Conservation (phyloP, 2,113 vertebrate species). For the Cnemophilus loriae region DNA sequence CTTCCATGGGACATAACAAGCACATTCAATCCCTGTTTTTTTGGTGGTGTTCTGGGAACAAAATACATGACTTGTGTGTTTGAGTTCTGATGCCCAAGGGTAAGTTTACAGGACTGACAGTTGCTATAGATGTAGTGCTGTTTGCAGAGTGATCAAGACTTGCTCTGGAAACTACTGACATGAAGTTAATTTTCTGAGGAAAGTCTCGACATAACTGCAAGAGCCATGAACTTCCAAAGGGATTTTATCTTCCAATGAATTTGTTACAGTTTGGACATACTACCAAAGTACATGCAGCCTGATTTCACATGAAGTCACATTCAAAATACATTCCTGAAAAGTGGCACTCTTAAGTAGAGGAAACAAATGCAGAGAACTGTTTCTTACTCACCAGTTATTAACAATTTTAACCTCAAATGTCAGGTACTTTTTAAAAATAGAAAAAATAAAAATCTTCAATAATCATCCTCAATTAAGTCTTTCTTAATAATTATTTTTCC, state of each 20-base stretch:
- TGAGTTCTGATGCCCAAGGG: background rate
- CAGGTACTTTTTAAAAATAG: background rate
- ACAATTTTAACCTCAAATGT: background rate
- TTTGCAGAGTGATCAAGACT: background rate
- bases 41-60: background rate
- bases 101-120: background rate
- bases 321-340: background rate
- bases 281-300: background rate
- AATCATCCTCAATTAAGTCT: background rate
- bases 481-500: background rate
- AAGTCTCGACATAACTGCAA: background rate
- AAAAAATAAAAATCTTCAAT: background rate
- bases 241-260: background rate
- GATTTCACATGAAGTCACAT: background rate
- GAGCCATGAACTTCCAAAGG: background rate
- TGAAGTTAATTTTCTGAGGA: background rate
- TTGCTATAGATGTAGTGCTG: background rate
- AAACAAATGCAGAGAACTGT: background rate
- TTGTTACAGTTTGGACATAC: background rate
- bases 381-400: background rate
- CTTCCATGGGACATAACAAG: background rate
- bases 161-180: background rate
- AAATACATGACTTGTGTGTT: background rate
- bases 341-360: background rate
- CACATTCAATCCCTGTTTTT: background rate